A percentile compares a stretch with the other conserved stretches of the same genome.
These are phyloP conservation scores for Candoia aspera DNA, from an alignment of 2,113 vertebrate genomes.

Conservation along the genomic window DNA sequence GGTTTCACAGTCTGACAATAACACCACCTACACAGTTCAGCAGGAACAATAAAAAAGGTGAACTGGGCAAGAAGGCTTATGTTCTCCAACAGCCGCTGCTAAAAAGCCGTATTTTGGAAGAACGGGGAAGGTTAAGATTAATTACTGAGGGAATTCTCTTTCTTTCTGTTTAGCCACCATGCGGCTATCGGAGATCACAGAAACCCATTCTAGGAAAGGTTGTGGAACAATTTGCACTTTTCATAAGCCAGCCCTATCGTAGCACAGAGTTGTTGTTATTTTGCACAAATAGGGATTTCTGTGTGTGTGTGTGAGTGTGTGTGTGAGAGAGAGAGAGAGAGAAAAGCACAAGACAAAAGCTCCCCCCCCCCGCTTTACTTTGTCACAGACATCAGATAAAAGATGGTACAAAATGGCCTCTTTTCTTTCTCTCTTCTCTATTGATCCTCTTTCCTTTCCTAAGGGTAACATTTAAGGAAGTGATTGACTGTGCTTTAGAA, in stretches of 20 bases:
- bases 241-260: neutral
- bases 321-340: neutral
- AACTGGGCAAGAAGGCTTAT: constrained; percentile 35
- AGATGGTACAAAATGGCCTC: constrained; percentile 13
- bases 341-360: neutral
- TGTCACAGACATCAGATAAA: constrained; percentile 4
- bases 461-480: neutral
- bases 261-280: constrained; percentile 11
- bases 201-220: neutral
- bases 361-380: neutral
- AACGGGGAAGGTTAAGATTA: constrained; percentile 22
- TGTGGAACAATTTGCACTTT: constrained; percentile 28
- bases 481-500: neutral
- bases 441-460: neutral
- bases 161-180: neutral
- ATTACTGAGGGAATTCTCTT: neutral
- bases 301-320: neutral
- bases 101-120: constrained; percentile 32
- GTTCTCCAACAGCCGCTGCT: constrained; percentile 23
- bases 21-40: constrained; percentile 12
- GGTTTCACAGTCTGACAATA: constrained; percentile 53
- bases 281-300: constrained; percentile 23
- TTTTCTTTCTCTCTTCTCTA: neutral
- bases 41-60: constrained; percentile 35
- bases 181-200: neutral